A percentile compares a stretch with the other conserved stretches of the same genome.
Conservation (phyloP, 2,113 vertebrate genomes). For the Pipra filicauda region DNA sequence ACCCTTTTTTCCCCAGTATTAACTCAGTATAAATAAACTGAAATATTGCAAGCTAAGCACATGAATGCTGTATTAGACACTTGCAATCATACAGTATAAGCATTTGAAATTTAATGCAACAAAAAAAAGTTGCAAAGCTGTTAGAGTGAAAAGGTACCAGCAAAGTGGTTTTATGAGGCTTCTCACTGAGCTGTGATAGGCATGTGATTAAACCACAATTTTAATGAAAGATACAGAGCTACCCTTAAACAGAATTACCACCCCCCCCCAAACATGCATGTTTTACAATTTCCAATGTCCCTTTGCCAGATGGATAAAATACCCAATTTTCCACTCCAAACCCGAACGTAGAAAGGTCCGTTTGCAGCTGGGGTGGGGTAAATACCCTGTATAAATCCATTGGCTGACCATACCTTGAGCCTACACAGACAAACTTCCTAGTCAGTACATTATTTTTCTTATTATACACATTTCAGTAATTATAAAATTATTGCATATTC, state of each 20-base stretch:
- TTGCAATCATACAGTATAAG: constrained; percentile 45
- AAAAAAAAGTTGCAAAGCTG: constrained; percentile 16
- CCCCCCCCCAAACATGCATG: neutral
- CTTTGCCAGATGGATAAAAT: neutral
- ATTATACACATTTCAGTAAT: neutral
- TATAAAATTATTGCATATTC: neutral
- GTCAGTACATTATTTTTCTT: neutral
- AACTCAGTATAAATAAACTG: constrained; percentile 65
- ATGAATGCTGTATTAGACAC: constrained; percentile 69
- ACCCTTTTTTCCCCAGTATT: constrained; percentile 27
- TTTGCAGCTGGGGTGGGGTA: neutral
- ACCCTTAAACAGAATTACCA: neutral
- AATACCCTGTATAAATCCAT: neutral
- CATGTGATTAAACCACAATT: constrained; percentile 35
- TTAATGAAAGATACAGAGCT: constrained; percentile 49
- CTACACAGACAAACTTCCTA: neutral
- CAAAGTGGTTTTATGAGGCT: constrained; percentile 55
- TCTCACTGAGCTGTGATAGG: constrained; percentile 46
- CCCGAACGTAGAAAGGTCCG: neutral
- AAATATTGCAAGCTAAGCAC: constrained; percentile 73
- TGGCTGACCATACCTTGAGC: neutral
- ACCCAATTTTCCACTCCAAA: neutral
- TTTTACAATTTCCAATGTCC: neutral
- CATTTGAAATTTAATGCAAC: constrained; percentile 33
- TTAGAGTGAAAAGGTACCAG: constrained; percentile 51